Evolutionary conservation across 2,113 vertebrate species (phyloP).

Genomic region (Sylvia atricapilla): DNA sequence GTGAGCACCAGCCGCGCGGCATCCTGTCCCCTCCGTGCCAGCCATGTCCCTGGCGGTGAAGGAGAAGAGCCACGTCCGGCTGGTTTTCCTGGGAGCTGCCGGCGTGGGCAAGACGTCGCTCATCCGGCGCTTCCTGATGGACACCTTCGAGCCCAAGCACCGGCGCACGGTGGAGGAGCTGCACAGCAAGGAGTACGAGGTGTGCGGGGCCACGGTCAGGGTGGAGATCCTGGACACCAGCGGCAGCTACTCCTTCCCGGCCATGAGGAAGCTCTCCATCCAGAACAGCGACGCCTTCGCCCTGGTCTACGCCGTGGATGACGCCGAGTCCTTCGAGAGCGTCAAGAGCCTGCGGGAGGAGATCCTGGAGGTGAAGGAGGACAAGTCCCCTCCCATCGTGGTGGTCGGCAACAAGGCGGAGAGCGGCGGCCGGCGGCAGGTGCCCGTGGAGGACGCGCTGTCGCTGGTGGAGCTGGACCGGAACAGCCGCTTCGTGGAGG

Average conservation of each 20-base stretch:
- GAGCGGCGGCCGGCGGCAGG: conserved; percentile 66
- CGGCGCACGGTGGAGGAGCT: conserved; percentile 90
- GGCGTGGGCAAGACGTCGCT: conserved; percentile 88
- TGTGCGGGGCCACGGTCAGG: conserved; percentile 79
- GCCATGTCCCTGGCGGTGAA: conserved; percentile 84
- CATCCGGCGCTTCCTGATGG: conserved; percentile 86
- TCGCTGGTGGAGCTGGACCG: conserved; percentile 87
- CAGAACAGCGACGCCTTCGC: conserved; percentile 89
- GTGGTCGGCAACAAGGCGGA: conserved; percentile 91
- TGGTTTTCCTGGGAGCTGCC: conserved; percentile 88
- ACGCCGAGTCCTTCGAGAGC: conserved; percentile 84
- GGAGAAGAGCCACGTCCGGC: conserved; percentile 84
- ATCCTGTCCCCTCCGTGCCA: background rate
- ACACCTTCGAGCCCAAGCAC: conserved; percentile 88
- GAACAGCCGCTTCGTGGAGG: conserved; percentile 88
- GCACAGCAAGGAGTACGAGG: conserved; percentile 87
- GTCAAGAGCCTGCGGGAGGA: conserved; percentile 85
- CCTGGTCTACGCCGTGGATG: conserved; percentile 85
- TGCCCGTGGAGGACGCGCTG: conserved; percentile 76
- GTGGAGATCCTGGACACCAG: conserved; percentile 91
- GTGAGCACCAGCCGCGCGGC: background rate
- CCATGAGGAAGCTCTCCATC: conserved; percentile 91
- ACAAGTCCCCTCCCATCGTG: conserved; percentile 85
- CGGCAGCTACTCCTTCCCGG: conserved; percentile 90
- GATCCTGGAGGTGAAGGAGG: conserved; percentile 89